These are phyloP conservation scores for Philypnodon macrostomus DNA, from an alignment of 2,797 vertebrate genomes.

Conservation along the genomic window DNA sequence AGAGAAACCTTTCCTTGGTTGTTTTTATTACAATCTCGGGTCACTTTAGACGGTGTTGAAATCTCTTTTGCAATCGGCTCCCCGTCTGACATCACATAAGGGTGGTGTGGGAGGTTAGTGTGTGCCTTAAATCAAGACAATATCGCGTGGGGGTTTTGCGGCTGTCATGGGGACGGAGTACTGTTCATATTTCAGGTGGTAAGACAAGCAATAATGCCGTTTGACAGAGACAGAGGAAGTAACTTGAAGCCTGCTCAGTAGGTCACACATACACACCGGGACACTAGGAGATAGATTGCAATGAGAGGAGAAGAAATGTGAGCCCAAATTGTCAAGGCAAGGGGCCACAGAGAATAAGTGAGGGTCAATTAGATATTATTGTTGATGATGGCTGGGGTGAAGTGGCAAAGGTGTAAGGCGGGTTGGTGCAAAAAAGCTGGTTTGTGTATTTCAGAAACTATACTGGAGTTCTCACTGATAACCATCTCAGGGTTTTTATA, in stretches of 20 bases:
- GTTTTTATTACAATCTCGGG: conserved; percentile 39
- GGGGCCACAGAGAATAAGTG: conserved; percentile 52
- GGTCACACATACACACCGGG: conserved; percentile 61
- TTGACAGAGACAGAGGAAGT: conserved; percentile 70
- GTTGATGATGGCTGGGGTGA: conserved; percentile 61
- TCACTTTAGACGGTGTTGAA: conserved; percentile 55
- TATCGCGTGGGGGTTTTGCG: conserved; percentile 30
- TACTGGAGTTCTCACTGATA: too few relatives aligned
- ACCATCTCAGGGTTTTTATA: too few relatives aligned
- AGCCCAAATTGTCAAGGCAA: conserved; percentile 54
- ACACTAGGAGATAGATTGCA: conserved; percentile 63
- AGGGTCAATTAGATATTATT: conserved; percentile 68
- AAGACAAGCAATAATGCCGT: conserved; percentile 63
- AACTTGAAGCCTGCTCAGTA: conserved; percentile 66
- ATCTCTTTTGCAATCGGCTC: conserved; percentile 65
- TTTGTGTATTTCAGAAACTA: too few relatives aligned
- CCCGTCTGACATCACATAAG: conserved; percentile 32
- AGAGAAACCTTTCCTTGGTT: conserved; percentile 10
- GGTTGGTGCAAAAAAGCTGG: too few relatives aligned
- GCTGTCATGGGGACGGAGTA: conserved; percentile 51
- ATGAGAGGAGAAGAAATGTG: conserved; percentile 62
- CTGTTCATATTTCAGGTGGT: conserved; percentile 68
- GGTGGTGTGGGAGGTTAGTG: conserved; percentile 37
- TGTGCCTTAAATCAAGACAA: conserved; percentile 59
- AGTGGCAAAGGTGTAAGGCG: conserved; percentile 22